phyloP scores from a whole-genome alignment of 2,888 invertebrate genomes.

The Sisyra nigra region DNA sequence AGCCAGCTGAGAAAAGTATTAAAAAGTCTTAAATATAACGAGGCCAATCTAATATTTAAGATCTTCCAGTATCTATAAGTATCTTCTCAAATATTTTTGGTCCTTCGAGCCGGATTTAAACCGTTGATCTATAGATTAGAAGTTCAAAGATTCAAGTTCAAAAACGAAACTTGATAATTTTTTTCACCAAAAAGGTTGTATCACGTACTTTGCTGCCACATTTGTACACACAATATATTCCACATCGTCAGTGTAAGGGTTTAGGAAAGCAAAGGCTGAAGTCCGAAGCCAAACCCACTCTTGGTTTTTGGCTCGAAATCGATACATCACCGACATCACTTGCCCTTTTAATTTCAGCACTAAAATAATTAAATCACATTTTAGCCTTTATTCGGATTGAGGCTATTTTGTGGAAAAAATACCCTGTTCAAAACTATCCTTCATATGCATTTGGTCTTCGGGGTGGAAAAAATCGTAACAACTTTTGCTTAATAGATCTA shows the following conservation, averaged over 20 bases:
- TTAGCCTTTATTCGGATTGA: too few species aligned
- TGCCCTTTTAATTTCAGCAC: conserved; percentile 85
- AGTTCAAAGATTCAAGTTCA: too few species aligned
- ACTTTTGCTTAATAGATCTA: conserved; percentile 76
- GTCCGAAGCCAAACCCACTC: conserved; percentile 87
- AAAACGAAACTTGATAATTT: too few species aligned
- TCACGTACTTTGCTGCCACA: conserved; percentile 56
- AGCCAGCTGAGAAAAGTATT: too few species aligned
- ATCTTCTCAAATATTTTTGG: too few species aligned
- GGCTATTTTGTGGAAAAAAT: too few species aligned
- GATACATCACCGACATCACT: conserved; percentile 79
- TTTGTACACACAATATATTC: conserved; percentile 95
- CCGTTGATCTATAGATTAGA: too few species aligned
- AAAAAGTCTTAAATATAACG: too few species aligned
- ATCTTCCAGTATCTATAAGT: too few species aligned
- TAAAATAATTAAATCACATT: too few species aligned
- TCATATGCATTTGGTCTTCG: conserved; percentile 83
- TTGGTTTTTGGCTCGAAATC: conserved; percentile 75
- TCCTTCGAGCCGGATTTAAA: too few species aligned
- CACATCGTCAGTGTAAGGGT: conserved; percentile 89
- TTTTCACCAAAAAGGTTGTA: background rate
- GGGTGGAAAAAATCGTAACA: conserved; percentile 91
- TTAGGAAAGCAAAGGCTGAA: conserved; percentile 84
- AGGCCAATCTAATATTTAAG: too few species aligned
- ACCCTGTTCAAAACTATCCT: conserved; percentile 77